Conservation (phyloP, 2,888 invertebrate species). For the Dryobota labecula region DNA sequence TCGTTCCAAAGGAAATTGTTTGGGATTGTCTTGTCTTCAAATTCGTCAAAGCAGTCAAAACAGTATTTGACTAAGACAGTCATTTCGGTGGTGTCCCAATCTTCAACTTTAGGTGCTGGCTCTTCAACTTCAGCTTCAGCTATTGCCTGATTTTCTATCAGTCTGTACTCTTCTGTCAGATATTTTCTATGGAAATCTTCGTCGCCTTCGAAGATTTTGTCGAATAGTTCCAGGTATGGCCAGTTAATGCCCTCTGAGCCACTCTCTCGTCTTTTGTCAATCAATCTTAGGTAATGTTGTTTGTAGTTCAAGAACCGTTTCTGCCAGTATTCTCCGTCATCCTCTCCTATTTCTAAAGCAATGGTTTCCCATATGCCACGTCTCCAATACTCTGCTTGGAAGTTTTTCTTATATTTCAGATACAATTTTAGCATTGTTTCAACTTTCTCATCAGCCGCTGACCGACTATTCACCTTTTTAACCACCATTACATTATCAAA, state of each 20-base stretch:
- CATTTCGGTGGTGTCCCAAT: constrained; percentile 81
- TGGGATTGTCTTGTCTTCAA: constrained; percentile 83
- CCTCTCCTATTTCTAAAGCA: constrained; percentile 80
- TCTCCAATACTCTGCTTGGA: constrained; percentile 75
- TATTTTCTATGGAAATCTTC: constrained; percentile 78
- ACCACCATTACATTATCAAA: constrained; percentile 70
- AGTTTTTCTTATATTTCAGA: constrained; percentile 78
- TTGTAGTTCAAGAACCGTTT: constrained; percentile 85
- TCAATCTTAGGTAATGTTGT: constrained; percentile 82
- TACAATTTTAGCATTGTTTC: constrained; percentile 81
- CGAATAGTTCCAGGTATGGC: constrained; percentile 83
- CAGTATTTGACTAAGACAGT: constrained; percentile 84
- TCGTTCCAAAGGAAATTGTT: constrained; percentile 86
- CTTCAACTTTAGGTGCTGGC: constrained; percentile 34
- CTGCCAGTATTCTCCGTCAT: constrained; percentile 84
- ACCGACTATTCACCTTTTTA: constrained; percentile 68
- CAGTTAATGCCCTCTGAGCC: constrained; percentile 76
- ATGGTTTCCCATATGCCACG: constrained; percentile 84
- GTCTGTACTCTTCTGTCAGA: constrained; percentile 46
- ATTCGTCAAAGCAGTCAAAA: constrained; percentile 85
- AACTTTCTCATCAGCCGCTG: constrained; percentile 76
- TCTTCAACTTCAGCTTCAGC: constrained; percentile 44
- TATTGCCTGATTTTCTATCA: constrained; percentile 33
- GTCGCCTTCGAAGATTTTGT: constrained; percentile 82
- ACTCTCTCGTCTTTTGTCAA: constrained; percentile 74